A percentile compares a stretch with the other conserved stretches of the same genome.
Evolutionary conservation across 2,113 vertebrate genomes (phyloP).

Genomic region (Dolichotis patagonum): DNA sequence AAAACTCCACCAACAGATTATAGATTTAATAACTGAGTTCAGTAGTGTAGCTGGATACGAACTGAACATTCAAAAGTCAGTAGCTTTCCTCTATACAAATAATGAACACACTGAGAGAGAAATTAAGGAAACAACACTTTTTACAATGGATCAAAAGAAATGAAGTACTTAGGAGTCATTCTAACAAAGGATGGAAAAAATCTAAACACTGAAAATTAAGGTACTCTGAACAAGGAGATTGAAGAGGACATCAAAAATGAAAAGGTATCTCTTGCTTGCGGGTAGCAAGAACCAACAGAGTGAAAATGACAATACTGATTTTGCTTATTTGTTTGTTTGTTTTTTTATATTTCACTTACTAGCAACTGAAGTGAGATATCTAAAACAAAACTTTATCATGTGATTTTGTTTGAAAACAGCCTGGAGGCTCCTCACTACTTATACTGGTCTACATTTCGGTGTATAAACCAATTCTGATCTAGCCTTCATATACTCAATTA

Average conservation of each 20-base stretch:
- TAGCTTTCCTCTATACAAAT: no score
- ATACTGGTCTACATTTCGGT: background rate
- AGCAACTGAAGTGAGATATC: background rate
- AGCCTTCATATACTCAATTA: background rate
- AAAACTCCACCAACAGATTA: no score
- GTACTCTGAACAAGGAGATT: background rate
- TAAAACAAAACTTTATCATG: background rate
- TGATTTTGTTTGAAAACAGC: background rate
- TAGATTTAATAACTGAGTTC: no score
- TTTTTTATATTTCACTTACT: background rate
- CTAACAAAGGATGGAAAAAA: no score
- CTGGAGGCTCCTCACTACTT: background rate
- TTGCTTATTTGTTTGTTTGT: no score
- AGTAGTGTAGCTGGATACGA: no score
- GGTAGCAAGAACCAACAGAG: background rate
- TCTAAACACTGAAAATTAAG: no score
- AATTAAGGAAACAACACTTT: no score
- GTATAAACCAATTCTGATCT: background rate
- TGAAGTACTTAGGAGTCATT: no score
- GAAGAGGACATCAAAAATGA: background rate
- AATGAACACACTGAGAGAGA: no score
- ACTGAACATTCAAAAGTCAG: no score
- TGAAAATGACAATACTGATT: background rate
- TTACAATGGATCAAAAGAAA: no score
- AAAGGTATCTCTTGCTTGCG: background rate